Evolutionary conservation across 2,797 vertebrate species (phyloP).

Genomic region (Hafferia zeledoni): DNA sequence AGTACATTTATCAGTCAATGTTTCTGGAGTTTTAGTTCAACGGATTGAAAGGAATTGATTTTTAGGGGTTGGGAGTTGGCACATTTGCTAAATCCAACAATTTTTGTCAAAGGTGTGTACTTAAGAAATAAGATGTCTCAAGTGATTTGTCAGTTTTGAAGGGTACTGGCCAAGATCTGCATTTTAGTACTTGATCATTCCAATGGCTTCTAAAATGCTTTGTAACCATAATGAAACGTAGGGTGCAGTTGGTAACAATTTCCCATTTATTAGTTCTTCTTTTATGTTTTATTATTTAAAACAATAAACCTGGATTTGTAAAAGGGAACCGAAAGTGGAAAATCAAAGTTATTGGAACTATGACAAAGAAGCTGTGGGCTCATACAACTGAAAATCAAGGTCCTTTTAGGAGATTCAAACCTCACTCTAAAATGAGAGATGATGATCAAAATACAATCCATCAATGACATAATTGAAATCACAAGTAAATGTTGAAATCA

Average conservation of each 20-base stretch:
- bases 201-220: neutral
- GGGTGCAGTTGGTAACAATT: neutral
- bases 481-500: neutral
- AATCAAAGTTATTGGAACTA: neutral
- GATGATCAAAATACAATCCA: neutral
- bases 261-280: neutral
- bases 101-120: neutral
- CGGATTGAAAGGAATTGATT: constrained; percentile 8
- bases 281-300: neutral
- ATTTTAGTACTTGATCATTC: neutral
- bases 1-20: neutral
- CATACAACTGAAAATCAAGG: neutral
- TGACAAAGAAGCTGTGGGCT: neutral
- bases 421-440: neutral
- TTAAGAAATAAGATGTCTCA: neutral
- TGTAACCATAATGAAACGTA: neutral
- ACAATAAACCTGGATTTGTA: neutral
- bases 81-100: neutral
- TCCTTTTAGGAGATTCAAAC: neutral
- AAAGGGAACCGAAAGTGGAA: neutral
- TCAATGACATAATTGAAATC: neutral
- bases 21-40: neutral
- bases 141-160: neutral
- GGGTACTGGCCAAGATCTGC: neutral
- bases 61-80: neutral